phyloP scores from a whole-genome alignment of 2,113 vertebrate genomes.

The Crocuta crocuta region DNA sequence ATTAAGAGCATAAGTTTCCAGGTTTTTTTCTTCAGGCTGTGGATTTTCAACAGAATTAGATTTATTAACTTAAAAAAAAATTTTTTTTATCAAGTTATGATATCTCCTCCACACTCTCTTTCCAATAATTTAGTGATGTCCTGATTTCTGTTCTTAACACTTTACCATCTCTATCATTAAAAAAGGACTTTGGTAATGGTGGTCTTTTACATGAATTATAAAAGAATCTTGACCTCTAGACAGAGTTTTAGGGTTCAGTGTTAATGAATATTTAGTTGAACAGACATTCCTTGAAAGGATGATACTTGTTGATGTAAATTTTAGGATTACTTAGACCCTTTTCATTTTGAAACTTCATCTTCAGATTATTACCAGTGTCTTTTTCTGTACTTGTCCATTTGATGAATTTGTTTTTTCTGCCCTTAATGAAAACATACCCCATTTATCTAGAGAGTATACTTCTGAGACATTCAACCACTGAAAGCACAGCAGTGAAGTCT shows the following conservation, averaged over 20 bases:
- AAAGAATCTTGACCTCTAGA: slow-evolving; percentile 16
- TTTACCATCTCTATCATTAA: background rate
- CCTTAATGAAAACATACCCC: background rate
- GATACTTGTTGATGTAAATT: background rate
- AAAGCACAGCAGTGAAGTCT: background rate
- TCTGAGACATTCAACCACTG: background rate
- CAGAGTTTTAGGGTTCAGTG: background rate
- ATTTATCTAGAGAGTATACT: background rate
- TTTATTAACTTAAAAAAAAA: background rate
- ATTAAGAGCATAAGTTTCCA: background rate
- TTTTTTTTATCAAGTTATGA: background rate
- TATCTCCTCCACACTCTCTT: background rate
- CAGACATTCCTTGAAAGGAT: background rate
- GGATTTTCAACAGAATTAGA: slow-evolving; percentile 31
- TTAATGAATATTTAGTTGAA: background rate
- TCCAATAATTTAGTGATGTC: background rate
- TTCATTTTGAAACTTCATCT: background rate
- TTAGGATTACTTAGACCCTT: background rate
- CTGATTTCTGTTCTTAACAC: background rate
- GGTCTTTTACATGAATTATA: background rate
- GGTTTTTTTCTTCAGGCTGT: background rate
- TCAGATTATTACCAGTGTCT: background rate
- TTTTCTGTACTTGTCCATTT: slow-evolving; percentile 4
- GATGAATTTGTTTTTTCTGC: background rate
- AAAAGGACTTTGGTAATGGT: background rate